phyloP scores from a whole-genome alignment of 2,113 vertebrate genomes.

The Thalassarche chlororhynchos region DNA sequence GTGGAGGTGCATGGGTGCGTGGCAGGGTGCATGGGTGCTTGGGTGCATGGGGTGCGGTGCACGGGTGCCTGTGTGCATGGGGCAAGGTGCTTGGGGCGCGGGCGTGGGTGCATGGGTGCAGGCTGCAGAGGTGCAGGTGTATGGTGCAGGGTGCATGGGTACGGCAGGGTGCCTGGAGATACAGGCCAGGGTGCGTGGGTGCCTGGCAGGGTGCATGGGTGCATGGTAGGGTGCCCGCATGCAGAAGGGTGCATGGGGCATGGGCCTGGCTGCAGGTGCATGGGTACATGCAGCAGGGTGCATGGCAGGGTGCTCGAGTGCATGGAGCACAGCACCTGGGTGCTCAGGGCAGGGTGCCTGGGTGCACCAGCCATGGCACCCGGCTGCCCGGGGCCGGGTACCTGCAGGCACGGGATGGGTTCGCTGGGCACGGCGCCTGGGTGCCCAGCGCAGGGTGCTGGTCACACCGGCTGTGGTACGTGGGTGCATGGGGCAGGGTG shows the following conservation, averaged over 20 bases:
- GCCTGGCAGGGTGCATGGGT: neutral
- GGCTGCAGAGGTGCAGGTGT: neutral
- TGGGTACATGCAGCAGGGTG: too few species aligned
- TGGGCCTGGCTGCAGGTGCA: too few species aligned
- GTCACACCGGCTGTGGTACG: too few species aligned
- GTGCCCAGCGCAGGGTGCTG: neutral
- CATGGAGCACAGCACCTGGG: neutral
- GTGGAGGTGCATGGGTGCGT: neutral
- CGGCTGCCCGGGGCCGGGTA: rapidly evolving
- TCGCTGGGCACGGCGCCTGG: neutral
- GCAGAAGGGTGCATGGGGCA: neutral
- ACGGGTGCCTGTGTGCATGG: neutral
- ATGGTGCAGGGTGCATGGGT: too few species aligned
- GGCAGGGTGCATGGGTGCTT: neutral
- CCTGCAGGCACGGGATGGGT: too few species aligned
- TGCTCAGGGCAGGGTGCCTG: neutral
- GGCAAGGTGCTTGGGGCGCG: neutral
- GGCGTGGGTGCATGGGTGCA: neutral
- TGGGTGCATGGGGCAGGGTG: neutral
- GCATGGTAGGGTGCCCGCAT: neutral
- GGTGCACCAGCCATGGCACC: neutral
- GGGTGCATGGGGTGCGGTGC: neutral
- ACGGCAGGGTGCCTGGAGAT: neutral
- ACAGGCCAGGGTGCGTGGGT: neutral
- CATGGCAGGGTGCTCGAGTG: too few species aligned